phyloP scores from a whole-genome alignment of 2,888 invertebrate genomes.

The Cremastinae sp. region DNA sequence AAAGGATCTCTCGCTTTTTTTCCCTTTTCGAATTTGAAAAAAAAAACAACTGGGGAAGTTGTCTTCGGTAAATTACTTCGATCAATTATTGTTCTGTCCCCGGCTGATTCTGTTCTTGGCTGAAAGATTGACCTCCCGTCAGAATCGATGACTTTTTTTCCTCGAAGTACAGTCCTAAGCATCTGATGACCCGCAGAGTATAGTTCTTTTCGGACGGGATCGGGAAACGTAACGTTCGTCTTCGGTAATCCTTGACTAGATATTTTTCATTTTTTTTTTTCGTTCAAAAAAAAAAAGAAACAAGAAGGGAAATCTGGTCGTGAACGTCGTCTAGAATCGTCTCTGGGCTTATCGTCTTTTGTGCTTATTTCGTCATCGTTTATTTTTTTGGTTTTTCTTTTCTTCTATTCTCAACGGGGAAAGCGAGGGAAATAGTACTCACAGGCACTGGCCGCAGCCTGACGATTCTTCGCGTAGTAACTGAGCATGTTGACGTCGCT shows the following conservation, averaged over 20 bases:
- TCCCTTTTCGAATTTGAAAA: too few relatives aligned
- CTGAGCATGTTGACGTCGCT: constrained; percentile 93
- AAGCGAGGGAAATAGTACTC: constrained; percentile 70
- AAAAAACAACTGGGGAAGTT: too few relatives aligned
- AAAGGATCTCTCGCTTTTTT: too few relatives aligned
- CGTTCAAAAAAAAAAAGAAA: background rate
- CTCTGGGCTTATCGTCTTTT: constrained; percentile 23
- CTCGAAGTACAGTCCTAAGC: constrained; percentile 6
- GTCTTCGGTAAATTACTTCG: too few relatives aligned
- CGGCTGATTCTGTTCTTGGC: too few relatives aligned
- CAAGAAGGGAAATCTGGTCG: constrained; percentile 14
- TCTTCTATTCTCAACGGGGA: too few relatives aligned
- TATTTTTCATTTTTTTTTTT: background rate
- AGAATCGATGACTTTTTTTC: background rate
- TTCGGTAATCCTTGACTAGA: constrained; percentile 4
- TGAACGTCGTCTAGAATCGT: constrained; percentile 25
- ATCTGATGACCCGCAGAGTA: constrained; percentile 7
- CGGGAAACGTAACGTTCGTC: constrained; percentile 51
- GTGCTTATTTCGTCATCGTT: constrained; percentile 1
- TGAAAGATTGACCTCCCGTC: too few relatives aligned
- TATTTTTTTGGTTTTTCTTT: background rate
- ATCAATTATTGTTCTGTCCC: too few relatives aligned
- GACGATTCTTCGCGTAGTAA: constrained; percentile 91
- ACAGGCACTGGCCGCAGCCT: constrained; percentile 83
- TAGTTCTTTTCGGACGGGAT: constrained; percentile 11